phyloP scores from a whole-genome alignment of 2,888 invertebrate species.

The Pogonocherus hispidulus region DNA sequence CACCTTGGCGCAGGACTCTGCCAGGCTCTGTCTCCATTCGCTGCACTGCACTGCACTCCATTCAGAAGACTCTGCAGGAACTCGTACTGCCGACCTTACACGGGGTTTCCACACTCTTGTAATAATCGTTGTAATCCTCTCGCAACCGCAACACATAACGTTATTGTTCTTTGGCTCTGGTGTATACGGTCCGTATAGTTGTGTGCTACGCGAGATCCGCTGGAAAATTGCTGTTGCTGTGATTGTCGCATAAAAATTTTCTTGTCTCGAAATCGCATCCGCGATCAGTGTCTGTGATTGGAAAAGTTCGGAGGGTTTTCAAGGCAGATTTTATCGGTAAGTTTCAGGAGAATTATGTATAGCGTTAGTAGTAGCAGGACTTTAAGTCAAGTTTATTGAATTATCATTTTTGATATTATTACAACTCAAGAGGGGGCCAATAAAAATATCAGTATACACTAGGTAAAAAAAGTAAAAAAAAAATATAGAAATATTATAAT shows the following conservation, averaged over 20 bases:
- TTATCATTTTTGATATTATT: too few species aligned
- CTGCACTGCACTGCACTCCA: constrained; percentile 5
- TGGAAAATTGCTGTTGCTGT: constrained; percentile 10
- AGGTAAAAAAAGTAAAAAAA: too few species aligned
- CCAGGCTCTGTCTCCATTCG: background rate
- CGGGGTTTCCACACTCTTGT: too few species aligned
- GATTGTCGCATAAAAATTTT: constrained; percentile 12
- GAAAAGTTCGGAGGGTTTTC: background rate
- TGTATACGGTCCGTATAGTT: constrained; percentile 5
- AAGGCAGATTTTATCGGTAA: background rate
- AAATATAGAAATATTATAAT: too few species aligned
- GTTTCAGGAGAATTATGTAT: too few species aligned
- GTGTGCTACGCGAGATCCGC: constrained; percentile 22
- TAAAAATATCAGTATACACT: too few species aligned
- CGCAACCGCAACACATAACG: background rate
- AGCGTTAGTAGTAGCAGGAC: too few species aligned
- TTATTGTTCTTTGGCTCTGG: constrained; percentile 18
- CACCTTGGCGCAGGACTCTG: background rate
- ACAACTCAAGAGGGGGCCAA: too few species aligned
- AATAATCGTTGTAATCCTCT: constrained; percentile 7
- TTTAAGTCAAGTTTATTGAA: too few species aligned
- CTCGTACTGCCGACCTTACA: constrained; percentile 3
- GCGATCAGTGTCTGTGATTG: constrained; percentile 23
- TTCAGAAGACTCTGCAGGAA: constrained; percentile 24
- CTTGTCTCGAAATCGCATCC: background rate